Percentiles rank a stretch among this genome's conserved stretches.
phyloP scores from a whole-genome alignment of 2,888 invertebrate species.

The Mythimna ferrago region DNA sequence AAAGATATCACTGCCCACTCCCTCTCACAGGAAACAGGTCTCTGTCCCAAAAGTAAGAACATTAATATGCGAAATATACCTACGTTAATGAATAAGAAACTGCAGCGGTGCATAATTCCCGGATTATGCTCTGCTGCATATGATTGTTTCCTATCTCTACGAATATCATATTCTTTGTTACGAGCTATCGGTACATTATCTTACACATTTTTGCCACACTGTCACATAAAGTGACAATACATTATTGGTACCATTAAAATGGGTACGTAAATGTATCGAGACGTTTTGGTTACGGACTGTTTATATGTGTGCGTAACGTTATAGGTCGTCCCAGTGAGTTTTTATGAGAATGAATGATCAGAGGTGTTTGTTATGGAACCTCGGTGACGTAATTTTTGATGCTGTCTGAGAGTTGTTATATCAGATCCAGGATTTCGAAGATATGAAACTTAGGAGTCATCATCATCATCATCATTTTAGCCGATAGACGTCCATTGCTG shows the following conservation, averaged over 20 bases:
- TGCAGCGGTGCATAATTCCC: no score
- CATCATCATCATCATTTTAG: no score
- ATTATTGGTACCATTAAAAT: conserved; percentile 63
- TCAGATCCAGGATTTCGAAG: not conserved
- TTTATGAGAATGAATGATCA: conserved; percentile 23
- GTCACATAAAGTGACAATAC: conserved; percentile 66
- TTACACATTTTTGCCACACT: conserved; percentile 58
- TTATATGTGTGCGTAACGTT: conserved; percentile 16
- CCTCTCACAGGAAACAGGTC: no score
- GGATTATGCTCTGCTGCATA: no score
- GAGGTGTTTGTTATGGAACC: conserved; percentile 3
- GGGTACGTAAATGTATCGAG: conserved; percentile 54
- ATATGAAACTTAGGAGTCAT: no score
- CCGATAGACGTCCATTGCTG: no score
- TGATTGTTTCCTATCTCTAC: not conserved
- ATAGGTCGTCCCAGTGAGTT: conserved; percentile 26
- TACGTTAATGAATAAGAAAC: no score
- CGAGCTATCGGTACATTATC: conserved; percentile 56
- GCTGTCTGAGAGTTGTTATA: not conserved
- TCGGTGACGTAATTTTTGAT: not conserved
- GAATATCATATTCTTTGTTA: conserved; percentile 5
- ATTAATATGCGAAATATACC: no score
- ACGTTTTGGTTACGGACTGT: conserved; percentile 43
- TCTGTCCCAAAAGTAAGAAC: no score
- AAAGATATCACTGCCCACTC: no score